Conservation (phyloP, 2,888 invertebrate genomes). For the Tryphoninae sp. region DNA sequence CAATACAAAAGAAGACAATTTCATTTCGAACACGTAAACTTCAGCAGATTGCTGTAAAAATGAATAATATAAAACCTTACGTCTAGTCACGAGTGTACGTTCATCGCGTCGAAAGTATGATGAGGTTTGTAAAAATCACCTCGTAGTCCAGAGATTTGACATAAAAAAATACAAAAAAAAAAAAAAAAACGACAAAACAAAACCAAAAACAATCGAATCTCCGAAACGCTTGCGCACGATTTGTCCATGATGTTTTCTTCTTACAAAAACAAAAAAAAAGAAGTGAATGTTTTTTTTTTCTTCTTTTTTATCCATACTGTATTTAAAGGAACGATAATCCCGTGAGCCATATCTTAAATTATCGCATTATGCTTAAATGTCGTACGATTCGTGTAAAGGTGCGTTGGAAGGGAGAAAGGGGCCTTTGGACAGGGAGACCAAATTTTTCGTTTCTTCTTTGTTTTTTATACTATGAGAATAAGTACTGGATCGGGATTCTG, state of each 20-base stretch:
- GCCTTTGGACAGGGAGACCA: slow-evolving; percentile 33
- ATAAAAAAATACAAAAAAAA: slow-evolving; percentile 20
- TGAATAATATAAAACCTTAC: slow-evolving; percentile 43
- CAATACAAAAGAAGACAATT: not conserved
- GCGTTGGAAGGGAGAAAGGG: slow-evolving; percentile 63
- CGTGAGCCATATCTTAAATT: slow-evolving; percentile 77
- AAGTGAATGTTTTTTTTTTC: slow-evolving; percentile 64
- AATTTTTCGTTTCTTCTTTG: slow-evolving; percentile 49
- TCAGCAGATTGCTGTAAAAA: not conserved
- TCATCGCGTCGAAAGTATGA: slow-evolving; percentile 43
- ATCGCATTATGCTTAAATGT: slow-evolving; percentile 76
- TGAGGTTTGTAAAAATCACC: slow-evolving; percentile 37
- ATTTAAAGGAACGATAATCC: slow-evolving; percentile 75
- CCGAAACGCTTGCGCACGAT: slow-evolving; percentile 71
- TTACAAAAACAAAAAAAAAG: slow-evolving; percentile 4
- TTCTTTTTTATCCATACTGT: slow-evolving; percentile 64
- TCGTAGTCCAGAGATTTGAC: slow-evolving; percentile 35
- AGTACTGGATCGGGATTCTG: slow-evolving; percentile 73
- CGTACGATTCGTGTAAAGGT: slow-evolving; percentile 75
- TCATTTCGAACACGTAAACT: slow-evolving; percentile 14
- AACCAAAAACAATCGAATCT: slow-evolving; percentile 73
- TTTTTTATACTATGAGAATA: slow-evolving; percentile 68
- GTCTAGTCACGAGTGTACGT: slow-evolving; percentile 45
- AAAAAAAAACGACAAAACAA: slow-evolving; percentile 11
- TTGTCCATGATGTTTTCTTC: slow-evolving; percentile 66